A percentile compares a stretch with the other conserved stretches of the same genome.
phyloP scores from a whole-genome alignment of 1,140 invertebrate species.

The Neodiprion virginianus region DNA sequence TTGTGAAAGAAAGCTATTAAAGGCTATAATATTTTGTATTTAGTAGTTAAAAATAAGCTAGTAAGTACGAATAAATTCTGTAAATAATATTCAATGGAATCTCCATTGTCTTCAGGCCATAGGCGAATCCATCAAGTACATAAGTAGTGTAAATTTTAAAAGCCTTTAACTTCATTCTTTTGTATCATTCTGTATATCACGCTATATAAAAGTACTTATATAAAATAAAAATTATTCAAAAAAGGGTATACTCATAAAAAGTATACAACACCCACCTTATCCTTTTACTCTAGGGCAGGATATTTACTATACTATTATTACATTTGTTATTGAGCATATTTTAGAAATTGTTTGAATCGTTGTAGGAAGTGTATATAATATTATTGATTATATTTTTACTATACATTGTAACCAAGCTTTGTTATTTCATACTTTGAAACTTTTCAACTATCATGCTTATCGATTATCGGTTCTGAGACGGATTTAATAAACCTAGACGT shows the following conservation, averaged over 20 bases:
- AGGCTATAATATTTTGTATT: not conserved
- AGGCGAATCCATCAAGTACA: constrained; percentile 1
- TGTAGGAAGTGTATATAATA: constrained; percentile 53
- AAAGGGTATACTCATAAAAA: constrained; percentile 51
- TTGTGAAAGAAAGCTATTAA: not conserved
- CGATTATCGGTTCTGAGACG: not conserved
- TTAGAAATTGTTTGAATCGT: constrained; percentile 59
- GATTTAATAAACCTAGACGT: not conserved
- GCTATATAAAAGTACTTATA: constrained; percentile 46
- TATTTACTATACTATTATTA: constrained; percentile 53
- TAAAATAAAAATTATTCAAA: constrained; percentile 52
- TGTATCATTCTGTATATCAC: constrained; percentile 37
- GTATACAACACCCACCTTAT: constrained; percentile 45
- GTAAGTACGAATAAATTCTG: constrained; percentile 5
- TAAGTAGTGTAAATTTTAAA: constrained; percentile 15
- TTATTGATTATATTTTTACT: constrained; percentile 53
- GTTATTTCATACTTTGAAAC: constrained; percentile 8
- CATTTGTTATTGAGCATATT: constrained; percentile 57
- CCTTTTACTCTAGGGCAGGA: constrained; percentile 48
- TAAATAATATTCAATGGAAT: not conserved
- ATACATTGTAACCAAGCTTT: constrained; percentile 46
- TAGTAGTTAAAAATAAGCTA: not conserved
- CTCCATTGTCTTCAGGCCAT: not conserved
- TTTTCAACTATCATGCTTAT: not conserved
- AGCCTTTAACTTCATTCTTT: constrained; percentile 24